Evolutionary conservation across 2,888 invertebrate species (phyloP).

Genomic region (Idaea biselata): DNA sequence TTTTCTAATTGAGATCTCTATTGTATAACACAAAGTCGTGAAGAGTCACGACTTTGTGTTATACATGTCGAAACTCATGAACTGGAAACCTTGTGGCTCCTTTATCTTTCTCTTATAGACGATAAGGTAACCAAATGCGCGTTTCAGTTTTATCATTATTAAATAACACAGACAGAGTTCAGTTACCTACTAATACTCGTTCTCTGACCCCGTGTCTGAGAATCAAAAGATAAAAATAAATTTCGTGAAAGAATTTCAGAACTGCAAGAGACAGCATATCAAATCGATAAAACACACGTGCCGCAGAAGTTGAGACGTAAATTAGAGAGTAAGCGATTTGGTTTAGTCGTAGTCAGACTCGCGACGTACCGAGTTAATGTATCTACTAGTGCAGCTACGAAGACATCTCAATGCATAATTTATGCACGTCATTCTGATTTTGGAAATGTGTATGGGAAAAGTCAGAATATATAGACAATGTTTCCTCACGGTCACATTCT

Average conservation of each 20-base stretch:
- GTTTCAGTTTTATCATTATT: neutral
- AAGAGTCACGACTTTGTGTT: neutral
- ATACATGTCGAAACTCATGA: neutral
- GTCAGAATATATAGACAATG: no score
- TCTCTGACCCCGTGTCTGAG: neutral
- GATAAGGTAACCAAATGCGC: neutral
- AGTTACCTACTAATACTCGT: neutral
- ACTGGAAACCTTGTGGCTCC: neutral
- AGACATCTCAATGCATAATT: neutral
- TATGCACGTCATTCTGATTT: neutral
- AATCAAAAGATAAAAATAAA: neutral
- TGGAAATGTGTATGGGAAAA: no score
- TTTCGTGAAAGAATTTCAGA: neutral
- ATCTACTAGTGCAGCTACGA: slow-evolving; percentile 14
- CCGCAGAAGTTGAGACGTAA: slow-evolving; percentile 45
- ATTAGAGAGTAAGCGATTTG: slow-evolving; percentile 46
- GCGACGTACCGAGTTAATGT: slow-evolving; percentile 46
- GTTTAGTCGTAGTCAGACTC: slow-evolving; percentile 32
- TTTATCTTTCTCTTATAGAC: neutral
- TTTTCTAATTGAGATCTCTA: no score
- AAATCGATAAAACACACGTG: slow-evolving; percentile 59
- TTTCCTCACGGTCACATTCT: no score
- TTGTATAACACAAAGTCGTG: no score
- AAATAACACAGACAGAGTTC: neutral
- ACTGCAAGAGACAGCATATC: slow-evolving; percentile 26